Evolutionary conservation across 2,888 invertebrate species (phyloP).

Genomic region (Tinea trinotella): DNA sequence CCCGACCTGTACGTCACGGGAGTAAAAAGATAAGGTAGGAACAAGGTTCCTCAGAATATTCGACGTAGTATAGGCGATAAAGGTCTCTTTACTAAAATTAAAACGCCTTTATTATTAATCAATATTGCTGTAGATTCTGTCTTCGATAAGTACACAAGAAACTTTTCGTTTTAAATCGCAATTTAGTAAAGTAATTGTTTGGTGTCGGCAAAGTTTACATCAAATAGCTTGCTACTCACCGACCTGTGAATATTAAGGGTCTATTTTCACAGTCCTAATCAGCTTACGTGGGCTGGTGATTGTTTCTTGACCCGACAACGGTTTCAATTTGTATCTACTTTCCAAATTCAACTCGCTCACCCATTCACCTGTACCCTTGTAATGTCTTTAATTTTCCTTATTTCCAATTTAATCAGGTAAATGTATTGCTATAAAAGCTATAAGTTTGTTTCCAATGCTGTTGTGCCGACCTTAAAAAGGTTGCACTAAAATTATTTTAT

Average conservation of each 20-base stretch:
- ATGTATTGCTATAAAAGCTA: neutral
- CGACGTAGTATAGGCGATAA: too few relatives aligned
- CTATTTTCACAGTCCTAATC: slow-evolving; percentile 10
- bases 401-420: slow-evolving; percentile 13
- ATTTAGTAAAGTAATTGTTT: neutral
- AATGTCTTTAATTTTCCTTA: slow-evolving; percentile 13
- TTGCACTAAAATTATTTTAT: too few relatives aligned
- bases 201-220: neutral
- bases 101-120: too few relatives aligned
- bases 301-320: slow-evolving; percentile 16
- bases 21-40: too few relatives aligned
- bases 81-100: too few relatives aligned
- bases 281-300: slow-evolving; percentile 16
- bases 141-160: too few relatives aligned
- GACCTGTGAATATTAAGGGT: slow-evolving; percentile 13
- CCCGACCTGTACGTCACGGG: too few relatives aligned
- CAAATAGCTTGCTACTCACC: neutral
- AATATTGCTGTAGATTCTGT: too few relatives aligned
- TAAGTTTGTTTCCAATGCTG: neutral
- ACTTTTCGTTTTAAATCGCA: neutral
- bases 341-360: neutral
- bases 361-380: neutral
- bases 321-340: neutral
- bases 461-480: too few relatives aligned
- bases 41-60: too few relatives aligned